phyloP scores from a whole-genome alignment of 2,797 vertebrate species.

The Pempheris klunzingeri region DNA sequence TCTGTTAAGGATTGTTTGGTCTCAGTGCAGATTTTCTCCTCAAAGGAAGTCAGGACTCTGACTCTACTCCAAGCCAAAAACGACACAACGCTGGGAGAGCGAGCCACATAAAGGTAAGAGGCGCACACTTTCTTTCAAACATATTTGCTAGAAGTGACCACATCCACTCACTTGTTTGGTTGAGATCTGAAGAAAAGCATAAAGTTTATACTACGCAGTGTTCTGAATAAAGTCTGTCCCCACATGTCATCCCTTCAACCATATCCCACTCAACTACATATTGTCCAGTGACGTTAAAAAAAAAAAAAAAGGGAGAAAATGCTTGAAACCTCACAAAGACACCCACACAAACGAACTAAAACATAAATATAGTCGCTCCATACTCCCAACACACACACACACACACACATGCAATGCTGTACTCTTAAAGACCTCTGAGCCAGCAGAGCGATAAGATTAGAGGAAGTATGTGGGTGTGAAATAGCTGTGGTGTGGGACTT shows the following conservation, averaged over 20 bases:
- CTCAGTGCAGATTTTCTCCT: constrained; percentile 55
- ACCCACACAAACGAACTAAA: constrained; percentile 59
- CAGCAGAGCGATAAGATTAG: constrained; percentile 79
- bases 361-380: constrained; percentile 59
- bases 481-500: constrained; percentile 81
- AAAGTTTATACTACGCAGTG: constrained; percentile 11
- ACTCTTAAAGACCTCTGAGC: constrained; percentile 69
- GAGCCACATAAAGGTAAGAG: constrained; percentile 51
- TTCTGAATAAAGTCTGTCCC: constrained; percentile 36
- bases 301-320: neutral
- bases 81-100: constrained; percentile 57
- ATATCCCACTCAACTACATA: constrained; percentile 11
- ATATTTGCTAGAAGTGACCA: constrained; percentile 42
- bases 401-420: constrained; percentile 21
- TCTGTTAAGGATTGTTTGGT: constrained; percentile 42
- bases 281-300: constrained; percentile 27
- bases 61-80: constrained; percentile 71
- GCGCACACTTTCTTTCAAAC: constrained; percentile 37
- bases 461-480: constrained; percentile 85
- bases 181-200: constrained; percentile 5
- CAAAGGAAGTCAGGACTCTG: constrained; percentile 63
- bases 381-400: constrained; percentile 38
- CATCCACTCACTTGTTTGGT: constrained; percentile 33
- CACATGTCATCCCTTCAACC: constrained; percentile 27
- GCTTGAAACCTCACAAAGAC: constrained; percentile 41